Evolutionary conservation across 2,113 vertebrate species (phyloP), one percentile per base, ranked within the genome.

Genomic region (Pseudolaguvia tuberculata): DNA sequence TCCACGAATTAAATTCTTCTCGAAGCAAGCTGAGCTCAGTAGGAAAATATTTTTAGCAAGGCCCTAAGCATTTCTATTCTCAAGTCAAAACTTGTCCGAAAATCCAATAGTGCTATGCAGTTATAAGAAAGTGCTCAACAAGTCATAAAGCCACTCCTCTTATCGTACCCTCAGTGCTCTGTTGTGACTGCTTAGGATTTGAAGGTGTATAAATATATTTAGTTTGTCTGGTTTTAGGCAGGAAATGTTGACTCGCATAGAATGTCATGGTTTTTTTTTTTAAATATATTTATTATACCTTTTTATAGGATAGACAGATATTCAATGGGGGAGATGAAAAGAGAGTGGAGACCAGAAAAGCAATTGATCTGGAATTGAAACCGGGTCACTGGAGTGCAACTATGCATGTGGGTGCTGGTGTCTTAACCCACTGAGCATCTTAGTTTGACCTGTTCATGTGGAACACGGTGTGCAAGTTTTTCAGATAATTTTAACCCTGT

Each of bases 211-310:
- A 72, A 70, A 78, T 78, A 78, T 69, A 57, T 29, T 55, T 68
- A 39, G 1, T 7, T 31, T 61, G n/a, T 78, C 68, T 78, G 39
- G 48, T 72, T 35, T 45, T 48, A 72, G 23, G 25, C 39, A 70
- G 76, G 71, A 78, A 74, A 70, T 53, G 35, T 7, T 21, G 5
- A 76, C 27, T 76, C 71, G 70, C 61, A 63, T 31, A 55, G 73
- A 67, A 76, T 3, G 29, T 66, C 25, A 58, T 35, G 7, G 14
- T 3, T 35, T 35, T 35, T 35, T 35, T 35, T 35, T 35, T 35
- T 35, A n/a, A n/a, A n/a, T n/a, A n/a, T n/a, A n/a, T n/a, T n/a
- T n/a, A n/a, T n/a, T n/a, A n/a, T n/a, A n/a, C n/a, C n/a, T n/a
- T n/a, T n/a, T n/a, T n/a, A n/a, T n/a, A n/a, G n/a, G n/a, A n/a